A percentile compares a stretch with the other conserved stretches of the same genome.
Evolutionary conservation across 2,888 invertebrate genomes (phyloP).

Genomic region (Drosophila gaucha): DNA sequence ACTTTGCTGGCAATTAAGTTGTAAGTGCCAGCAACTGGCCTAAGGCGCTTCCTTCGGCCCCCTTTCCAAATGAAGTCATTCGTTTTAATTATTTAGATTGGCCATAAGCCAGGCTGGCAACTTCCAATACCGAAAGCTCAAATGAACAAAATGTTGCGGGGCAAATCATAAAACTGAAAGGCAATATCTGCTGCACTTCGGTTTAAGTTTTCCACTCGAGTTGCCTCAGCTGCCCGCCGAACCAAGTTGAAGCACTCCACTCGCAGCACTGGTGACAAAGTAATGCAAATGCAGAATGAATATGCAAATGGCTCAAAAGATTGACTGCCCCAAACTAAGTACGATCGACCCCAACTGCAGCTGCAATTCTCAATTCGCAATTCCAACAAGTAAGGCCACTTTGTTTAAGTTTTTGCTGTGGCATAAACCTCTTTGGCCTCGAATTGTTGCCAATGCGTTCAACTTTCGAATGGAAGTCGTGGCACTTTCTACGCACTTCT

Average conservation of each 20-base stretch:
- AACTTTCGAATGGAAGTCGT: constrained; percentile 46
- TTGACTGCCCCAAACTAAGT: constrained; percentile 44
- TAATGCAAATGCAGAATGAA: constrained; percentile 64
- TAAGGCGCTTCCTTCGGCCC: constrained; percentile 1
- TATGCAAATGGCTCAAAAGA: constrained; percentile 66
- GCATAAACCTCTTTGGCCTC: constrained; percentile 48
- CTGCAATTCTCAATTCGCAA: constrained; percentile 10
- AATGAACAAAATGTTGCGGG: constrained; percentile 12
- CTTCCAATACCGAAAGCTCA: constrained; percentile 5
- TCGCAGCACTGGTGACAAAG: constrained; percentile 67
- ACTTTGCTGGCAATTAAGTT: constrained; percentile 72
- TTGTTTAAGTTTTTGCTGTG: constrained; percentile 60
- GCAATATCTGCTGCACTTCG: constrained; percentile 45
- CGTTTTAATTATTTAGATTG: constrained; percentile 71
- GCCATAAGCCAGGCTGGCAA: constrained; percentile 25
- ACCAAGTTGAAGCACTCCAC: no score
- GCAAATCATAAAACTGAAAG: constrained; percentile 39
- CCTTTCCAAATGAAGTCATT: constrained; percentile 55
- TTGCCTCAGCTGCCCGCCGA: constrained; percentile 22
- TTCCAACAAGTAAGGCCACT: constrained; percentile 61
- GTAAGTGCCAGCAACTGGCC: constrained; percentile 50
- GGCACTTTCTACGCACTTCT: constrained; percentile 43
- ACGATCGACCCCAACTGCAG: constrained; percentile 10
- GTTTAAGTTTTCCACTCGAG: constrained; percentile 48
- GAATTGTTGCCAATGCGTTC: constrained; percentile 37